These are phyloP conservation scores for human DNA, from an alignment of 2,113 vertebrate species.

Conservation along the genomic window DNA sequence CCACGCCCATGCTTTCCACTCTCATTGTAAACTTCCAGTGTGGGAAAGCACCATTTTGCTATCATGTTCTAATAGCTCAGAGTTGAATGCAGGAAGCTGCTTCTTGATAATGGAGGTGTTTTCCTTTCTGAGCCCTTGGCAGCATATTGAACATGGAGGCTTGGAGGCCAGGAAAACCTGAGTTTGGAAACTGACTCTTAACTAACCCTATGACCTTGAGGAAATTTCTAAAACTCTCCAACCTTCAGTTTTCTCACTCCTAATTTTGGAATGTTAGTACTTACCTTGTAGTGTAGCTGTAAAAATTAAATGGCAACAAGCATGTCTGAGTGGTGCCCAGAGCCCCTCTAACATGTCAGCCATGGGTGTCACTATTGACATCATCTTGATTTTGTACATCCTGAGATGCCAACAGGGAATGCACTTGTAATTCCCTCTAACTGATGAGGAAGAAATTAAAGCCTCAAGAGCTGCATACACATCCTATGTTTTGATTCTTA, in stretches of 20 bases:
- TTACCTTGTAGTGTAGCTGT: background rate
- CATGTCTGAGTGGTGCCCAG: too few relatives aligned
- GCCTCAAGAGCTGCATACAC: background rate
- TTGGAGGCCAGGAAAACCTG: background rate
- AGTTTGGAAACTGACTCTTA: background rate
- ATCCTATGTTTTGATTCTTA: background rate
- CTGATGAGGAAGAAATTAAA: background rate
- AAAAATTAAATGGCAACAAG: background rate
- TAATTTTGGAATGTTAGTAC: background rate
- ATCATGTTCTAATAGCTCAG: background rate
- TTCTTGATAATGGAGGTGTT: background rate
- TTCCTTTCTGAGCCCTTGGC: background rate
- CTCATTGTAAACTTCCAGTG: background rate
- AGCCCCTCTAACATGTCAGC: background rate
- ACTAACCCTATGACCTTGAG: background rate
- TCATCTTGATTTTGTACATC: background rate
- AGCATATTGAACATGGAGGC: background rate
- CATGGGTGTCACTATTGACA: accelerated
- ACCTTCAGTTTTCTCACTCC: conserved; percentile 12
- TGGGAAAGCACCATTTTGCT: background rate
- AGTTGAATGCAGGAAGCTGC: background rate
- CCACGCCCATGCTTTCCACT: background rate
- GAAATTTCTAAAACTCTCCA: background rate
- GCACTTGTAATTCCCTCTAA: background rate
- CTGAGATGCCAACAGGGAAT: background rate